These are phyloP conservation scores for Ephestia elutella DNA, from an alignment of 1,140 invertebrate genomes.

Conservation along the genomic window DNA sequence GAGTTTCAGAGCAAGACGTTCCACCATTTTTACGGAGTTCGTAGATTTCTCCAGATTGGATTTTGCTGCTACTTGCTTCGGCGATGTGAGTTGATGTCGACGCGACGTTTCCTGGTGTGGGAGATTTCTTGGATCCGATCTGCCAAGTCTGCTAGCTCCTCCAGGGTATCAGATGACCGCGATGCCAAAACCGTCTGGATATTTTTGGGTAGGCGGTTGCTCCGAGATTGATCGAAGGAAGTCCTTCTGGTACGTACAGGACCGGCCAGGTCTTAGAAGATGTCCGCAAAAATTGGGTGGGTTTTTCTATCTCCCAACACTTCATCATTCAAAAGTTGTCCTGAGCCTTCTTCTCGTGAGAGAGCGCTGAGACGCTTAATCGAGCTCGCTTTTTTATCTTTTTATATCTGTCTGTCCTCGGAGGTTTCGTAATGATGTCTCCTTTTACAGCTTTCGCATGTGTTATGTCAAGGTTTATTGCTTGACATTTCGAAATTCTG, in stretches of 20 bases:
- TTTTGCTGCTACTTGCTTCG: not conserved
- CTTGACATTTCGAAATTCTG: too few relatives aligned
- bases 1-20: not conserved
- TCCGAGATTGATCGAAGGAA: slow-evolving; percentile 16
- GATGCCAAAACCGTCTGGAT: too few relatives aligned
- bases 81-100: not conserved
- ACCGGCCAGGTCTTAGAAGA: slow-evolving; percentile 19
- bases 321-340: slow-evolving; percentile 26
- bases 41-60: not conserved
- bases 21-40: slow-evolving; percentile 6
- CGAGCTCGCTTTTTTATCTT: slow-evolving; percentile 15
- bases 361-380: slow-evolving; percentile 10
- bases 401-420: slow-evolving; percentile 6
- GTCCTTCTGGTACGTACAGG: slow-evolving; percentile 21
- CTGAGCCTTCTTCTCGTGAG: slow-evolving; percentile 19
- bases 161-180: too few relatives aligned
- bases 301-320: slow-evolving; percentile 29
- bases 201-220: too few relatives aligned
- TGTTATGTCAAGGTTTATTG: too few relatives aligned
- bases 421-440: slow-evolving; percentile 11
- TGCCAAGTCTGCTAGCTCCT: too few relatives aligned
- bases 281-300: slow-evolving; percentile 31
- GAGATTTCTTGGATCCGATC: slow-evolving; percentile 13
- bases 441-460: slow-evolving; percentile 9
- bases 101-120: not conserved